Evolutionary conservation across 2,888 invertebrate genomes (phyloP).

Genomic region (Drosophila pseudotalamancana): DNA sequence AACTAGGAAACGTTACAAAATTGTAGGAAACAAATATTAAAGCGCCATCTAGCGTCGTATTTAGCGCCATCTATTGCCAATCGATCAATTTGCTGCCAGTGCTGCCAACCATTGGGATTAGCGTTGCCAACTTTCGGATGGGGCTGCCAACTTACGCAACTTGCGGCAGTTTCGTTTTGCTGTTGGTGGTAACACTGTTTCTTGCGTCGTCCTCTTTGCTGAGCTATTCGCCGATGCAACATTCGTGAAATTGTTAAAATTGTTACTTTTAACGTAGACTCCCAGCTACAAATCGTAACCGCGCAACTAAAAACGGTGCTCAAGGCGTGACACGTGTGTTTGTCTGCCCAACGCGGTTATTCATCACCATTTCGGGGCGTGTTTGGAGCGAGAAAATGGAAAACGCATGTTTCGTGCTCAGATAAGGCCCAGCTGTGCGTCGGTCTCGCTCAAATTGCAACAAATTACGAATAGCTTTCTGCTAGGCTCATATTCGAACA

Average conservation of each 20-base stretch:
- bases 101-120: slow-evolving; percentile 15
- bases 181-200: slow-evolving; percentile 32
- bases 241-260: slow-evolving; percentile 54
- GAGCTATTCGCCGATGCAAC: slow-evolving; percentile 59
- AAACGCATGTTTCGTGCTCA: slow-evolving; percentile 72
- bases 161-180: background rate
- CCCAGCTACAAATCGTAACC: slow-evolving; percentile 24
- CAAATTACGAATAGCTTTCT: slow-evolving; percentile 53
- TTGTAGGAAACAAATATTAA: background rate
- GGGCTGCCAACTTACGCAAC: slow-evolving; percentile 9
- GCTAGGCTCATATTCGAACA: slow-evolving; percentile 21
- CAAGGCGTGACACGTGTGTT: slow-evolving; percentile 47
- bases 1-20: background rate
- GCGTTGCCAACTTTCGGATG: slow-evolving; percentile 8
- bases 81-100: background rate
- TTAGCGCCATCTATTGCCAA: background rate
- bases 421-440: slow-evolving; percentile 74
- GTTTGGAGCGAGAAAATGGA: slow-evolving; percentile 73
- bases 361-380: slow-evolving; percentile 58
- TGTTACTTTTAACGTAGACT: slow-evolving; percentile 26
- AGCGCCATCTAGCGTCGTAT: background rate
- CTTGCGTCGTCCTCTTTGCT: slow-evolving; percentile 44
- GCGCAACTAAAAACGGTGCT: slow-evolving; percentile 19
- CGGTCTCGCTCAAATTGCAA: slow-evolving; percentile 59
- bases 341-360: slow-evolving; percentile 45